Base-by-base conservation (phyloP, 2,113 vertebrate genomes). In the Myodes glareolus region DNA sequence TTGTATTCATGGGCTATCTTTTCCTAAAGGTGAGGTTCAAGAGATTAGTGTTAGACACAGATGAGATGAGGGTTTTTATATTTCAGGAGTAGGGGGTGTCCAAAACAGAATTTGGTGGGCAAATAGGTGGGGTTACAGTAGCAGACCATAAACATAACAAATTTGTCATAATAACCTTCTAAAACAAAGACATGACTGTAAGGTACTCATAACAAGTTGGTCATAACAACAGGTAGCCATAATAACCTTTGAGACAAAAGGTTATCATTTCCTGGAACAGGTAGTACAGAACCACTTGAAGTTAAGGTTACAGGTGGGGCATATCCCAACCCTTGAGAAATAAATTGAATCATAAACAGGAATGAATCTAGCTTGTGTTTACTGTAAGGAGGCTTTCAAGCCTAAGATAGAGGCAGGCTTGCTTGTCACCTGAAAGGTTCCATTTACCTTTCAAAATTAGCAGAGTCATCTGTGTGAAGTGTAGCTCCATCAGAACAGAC, bases 371-470 rank as follows among this genome's bases (percentile, higher is more conserved):
- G 80, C 25, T 39, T 82, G 11, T 27, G 21, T 61, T 82, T 82
- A 58, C 52, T 39, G 1, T 27, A 61, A 61, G 52, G 39, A 27
- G 36, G 33, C 19, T 81, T 81, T 58, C 50, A 81, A 81, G 52
- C 33, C 21, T n/a, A 58, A 81, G 50, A 58, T n/a, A n/a, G 11
- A 61, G 3, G 23, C 55, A 27, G 36, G 36, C 23, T 61, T 23
- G 6, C 14, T 82, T 82, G 36, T 61, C 52, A 61, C 36, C 82
- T 92, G 67, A 92, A 82, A 97, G 13, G 14, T 89, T 86, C 67
- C 61, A 75, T 93, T 91, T 96, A 52, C 86, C 36, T 75, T 82
- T 96, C 78, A 94, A 68, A 85, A 76, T 97, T 63, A 58, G 73
- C 84, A 17, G 68, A 72, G 36, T 25, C n/a, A 63, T 72, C 45